A percentile compares a stretch with the other conserved stretches of the same genome.
phyloP scores from a whole-genome alignment of 1,140 invertebrate species.

The Dolichoris vasculosae region DNA sequence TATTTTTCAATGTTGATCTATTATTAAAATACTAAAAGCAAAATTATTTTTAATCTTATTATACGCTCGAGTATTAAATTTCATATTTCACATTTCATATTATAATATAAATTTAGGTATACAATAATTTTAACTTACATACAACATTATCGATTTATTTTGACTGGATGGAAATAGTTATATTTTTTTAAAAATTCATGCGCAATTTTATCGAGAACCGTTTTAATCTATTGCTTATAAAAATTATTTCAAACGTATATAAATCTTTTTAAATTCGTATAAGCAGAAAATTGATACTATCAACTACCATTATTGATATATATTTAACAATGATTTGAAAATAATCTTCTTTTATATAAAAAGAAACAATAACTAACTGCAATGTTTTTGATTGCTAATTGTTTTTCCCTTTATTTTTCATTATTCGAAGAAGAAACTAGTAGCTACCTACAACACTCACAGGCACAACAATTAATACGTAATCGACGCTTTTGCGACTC shows the following conservation, averaged over 20 bases:
- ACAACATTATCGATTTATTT: neutral
- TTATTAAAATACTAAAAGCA: too few relatives aligned
- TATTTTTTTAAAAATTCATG: neutral
- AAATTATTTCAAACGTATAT: neutral
- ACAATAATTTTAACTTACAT: too few relatives aligned
- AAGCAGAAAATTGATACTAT: neutral
- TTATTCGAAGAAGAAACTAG: neutral
- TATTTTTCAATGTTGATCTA: too few relatives aligned
- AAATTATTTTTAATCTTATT: too few relatives aligned
- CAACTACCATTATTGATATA: neutral
- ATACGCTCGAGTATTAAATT: too few relatives aligned
- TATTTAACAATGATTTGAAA: neutral
- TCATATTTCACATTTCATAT: too few relatives aligned
- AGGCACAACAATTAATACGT: slow-evolving; percentile 56
- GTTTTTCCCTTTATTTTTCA: neutral
- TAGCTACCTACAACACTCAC: neutral
- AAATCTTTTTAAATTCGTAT: neutral
- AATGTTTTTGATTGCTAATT: neutral
- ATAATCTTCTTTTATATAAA: neutral
- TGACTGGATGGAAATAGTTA: neutral
- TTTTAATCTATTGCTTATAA: neutral
- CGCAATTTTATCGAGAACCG: neutral
- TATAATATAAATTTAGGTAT: too few relatives aligned
- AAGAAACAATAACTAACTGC: neutral
- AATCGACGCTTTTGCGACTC: slow-evolving; percentile 58